phyloP scores from a whole-genome alignment of 2,113 vertebrate species.

The Fregetta grallaria region DNA sequence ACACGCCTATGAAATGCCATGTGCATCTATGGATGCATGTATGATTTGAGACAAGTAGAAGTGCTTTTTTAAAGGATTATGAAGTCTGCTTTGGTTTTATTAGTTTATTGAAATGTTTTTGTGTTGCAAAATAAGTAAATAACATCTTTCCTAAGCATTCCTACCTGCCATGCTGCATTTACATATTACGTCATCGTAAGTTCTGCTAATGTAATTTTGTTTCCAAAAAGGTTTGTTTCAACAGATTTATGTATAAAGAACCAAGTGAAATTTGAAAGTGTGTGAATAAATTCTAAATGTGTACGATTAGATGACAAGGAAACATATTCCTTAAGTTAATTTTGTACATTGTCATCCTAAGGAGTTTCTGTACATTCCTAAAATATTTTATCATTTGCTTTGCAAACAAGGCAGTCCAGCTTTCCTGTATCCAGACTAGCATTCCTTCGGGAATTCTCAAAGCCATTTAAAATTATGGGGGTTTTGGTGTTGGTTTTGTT shows the following conservation, averaged over 20 bases:
- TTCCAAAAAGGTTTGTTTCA: neutral
- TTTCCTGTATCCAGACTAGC: slow-evolving; percentile 32
- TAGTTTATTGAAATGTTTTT: neutral
- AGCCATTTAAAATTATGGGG: slow-evolving; percentile 73
- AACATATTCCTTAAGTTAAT: neutral
- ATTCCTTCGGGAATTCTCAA: slow-evolving; percentile 67
- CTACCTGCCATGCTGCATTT: neutral
- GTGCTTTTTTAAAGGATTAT: neutral
- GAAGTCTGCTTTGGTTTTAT: neutral
- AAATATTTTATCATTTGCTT: slow-evolving; percentile 51
- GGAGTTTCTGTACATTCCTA: neutral
- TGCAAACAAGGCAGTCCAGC: slow-evolving; percentile 20
- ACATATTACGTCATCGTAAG: neutral
- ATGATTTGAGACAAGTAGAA: slow-evolving; percentile 8
- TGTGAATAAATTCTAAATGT: neutral
- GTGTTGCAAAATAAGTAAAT: neutral
- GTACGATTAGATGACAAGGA: neutral
- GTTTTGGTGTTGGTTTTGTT: slow-evolving; percentile 9
- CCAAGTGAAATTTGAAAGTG: neutral
- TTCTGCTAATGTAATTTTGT: neutral
- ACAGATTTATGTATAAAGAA: neutral
- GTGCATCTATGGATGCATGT: neutral
- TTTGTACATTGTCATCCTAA: neutral
- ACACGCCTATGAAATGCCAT: slow-evolving; percentile 35
- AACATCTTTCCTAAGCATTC: neutral